Conservation (phyloP, 2,888 invertebrate species). For the Xiphydria camelus region DNA sequence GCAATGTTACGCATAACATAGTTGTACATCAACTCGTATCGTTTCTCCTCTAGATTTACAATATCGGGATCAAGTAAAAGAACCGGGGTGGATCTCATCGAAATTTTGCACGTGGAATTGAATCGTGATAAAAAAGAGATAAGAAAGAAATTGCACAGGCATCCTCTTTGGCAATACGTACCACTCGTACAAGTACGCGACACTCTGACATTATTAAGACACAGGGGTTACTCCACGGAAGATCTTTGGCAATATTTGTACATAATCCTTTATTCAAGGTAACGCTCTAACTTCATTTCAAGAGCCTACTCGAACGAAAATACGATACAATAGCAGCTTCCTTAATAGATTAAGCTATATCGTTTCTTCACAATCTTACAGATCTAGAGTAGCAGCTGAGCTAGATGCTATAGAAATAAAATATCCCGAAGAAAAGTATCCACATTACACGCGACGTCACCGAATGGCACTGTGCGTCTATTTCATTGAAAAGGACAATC, state of each 20-base stretch:
- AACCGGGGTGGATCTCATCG: not conserved
- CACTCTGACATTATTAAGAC: constrained; percentile 63
- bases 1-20: no score
- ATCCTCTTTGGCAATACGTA: constrained; percentile 69
- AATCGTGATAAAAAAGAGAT: constrained; percentile 42
- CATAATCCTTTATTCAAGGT: constrained; percentile 72
- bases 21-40: not conserved
- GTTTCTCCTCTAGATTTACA: constrained; percentile 59
- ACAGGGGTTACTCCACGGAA: constrained; percentile 59
- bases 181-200: constrained; percentile 64
- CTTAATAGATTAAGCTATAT: no score
- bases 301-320: no score
- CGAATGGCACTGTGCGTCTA: constrained; percentile 71
- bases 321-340: no score
- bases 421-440: no score
- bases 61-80: constrained; percentile 41
- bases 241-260: constrained; percentile 67
- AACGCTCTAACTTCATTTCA: no score
- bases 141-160: constrained; percentile 58
- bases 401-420: no score
- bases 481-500: constrained; percentile 71
- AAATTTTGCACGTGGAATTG: constrained; percentile 51
- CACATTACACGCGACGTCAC: constrained; percentile 51
- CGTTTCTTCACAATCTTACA: no score
- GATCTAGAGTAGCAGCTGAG: no score